phyloP scores from a whole-genome alignment of 2,113 vertebrate species.

The Percopsis transmontana region DNA sequence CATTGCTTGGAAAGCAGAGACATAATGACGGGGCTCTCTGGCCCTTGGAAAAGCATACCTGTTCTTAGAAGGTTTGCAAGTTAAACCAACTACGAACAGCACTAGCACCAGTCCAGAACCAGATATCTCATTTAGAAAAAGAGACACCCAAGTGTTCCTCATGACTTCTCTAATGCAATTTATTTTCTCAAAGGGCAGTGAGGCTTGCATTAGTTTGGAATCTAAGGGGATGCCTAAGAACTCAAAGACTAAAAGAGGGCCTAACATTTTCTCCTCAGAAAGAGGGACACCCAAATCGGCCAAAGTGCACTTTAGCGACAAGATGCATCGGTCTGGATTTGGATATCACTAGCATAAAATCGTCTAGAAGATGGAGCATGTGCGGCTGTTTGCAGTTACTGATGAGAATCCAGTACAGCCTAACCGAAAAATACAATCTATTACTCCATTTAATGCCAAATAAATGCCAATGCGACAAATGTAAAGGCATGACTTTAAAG shows the following conservation, averaged over 20 bases:
- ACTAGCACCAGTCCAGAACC: too few species aligned
- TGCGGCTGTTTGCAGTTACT: background rate
- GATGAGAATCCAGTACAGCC: background rate
- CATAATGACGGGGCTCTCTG: too few species aligned
- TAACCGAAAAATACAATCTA: background rate
- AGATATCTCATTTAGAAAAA: too few species aligned
- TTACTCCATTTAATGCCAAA: background rate
- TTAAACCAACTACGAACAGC: too few species aligned
- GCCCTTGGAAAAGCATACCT: too few species aligned
- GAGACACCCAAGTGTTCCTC: too few species aligned
- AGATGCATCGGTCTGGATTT: too few species aligned
- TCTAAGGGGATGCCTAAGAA: background rate
- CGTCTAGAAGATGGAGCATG: background rate
- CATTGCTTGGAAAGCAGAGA: too few species aligned
- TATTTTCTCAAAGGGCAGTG: background rate
- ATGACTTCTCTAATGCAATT: background rate
- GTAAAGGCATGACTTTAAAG: too few species aligned
- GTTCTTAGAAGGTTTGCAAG: too few species aligned
- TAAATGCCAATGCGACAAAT: background rate
- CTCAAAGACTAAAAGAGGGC: background rate
- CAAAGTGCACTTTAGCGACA: too few species aligned
- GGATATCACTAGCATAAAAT: background rate
- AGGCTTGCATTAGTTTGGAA: background rate
- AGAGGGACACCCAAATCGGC: too few species aligned
- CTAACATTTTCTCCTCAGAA: background rate